Conservation (phyloP, 2,797 vertebrate genomes). For the Knipowitschia caucasica region DNA sequence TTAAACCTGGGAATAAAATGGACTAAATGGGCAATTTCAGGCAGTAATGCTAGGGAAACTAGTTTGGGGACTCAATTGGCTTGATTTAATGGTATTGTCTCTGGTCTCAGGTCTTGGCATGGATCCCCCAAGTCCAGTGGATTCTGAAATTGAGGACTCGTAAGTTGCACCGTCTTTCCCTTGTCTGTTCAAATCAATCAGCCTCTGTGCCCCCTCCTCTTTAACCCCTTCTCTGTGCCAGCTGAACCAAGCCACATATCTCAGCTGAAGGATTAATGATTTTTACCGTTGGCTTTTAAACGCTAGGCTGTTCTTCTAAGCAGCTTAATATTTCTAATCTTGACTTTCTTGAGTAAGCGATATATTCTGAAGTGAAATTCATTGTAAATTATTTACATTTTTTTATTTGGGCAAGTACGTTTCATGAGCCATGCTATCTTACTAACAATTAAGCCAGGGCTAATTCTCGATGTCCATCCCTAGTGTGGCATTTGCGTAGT, state of each 20-base stretch:
- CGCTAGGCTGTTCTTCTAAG: conserved; percentile 17
- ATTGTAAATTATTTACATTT: background rate
- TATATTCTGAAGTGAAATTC: background rate
- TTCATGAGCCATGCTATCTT: no score
- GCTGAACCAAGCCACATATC: conserved; percentile 27
- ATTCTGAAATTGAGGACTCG: conserved; percentile 75
- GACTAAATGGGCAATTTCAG: no score
- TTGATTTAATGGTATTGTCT: conserved; percentile 1
- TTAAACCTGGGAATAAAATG: no score
- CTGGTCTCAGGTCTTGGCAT: conserved; percentile 79
- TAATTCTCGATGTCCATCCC: no score
- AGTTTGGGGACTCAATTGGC: no score
- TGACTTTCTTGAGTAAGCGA: conserved; percentile 34
- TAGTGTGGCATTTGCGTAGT: no score
- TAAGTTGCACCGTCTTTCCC: conserved; percentile 69
- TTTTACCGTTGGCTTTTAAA: conserved; percentile 37
- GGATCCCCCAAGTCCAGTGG: conserved; percentile 80
- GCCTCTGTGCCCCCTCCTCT: background rate
- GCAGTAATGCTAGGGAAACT: no score
- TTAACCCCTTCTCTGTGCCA: conserved; percentile 15
- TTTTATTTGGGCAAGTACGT: no score
- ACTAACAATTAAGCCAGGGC: no score
- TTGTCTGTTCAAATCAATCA: conserved; percentile 44
- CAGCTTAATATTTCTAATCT: conserved; percentile 31
- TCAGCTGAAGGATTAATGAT: conserved; percentile 49